These are phyloP conservation scores for Athrips mouffetella DNA, from an alignment of 2,888 invertebrate species.

Conservation along the genomic window DNA sequence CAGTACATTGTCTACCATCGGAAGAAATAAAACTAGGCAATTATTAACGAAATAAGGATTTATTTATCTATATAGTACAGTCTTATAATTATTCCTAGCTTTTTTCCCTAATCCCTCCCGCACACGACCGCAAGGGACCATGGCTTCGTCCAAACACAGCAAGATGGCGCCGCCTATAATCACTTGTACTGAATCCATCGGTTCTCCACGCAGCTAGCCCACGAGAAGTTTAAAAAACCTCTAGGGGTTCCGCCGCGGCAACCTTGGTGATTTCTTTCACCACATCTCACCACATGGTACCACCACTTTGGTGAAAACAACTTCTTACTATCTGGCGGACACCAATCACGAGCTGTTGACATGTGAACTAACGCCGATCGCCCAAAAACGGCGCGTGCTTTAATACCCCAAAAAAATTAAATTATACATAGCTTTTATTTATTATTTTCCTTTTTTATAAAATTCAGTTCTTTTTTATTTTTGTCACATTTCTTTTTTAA, in stretches of 20 bases:
- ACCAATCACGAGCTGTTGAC: too few relatives aligned
- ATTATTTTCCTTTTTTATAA: background rate
- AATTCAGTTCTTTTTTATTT: background rate
- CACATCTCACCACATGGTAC: background rate
- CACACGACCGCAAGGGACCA: background rate
- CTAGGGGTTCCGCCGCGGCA: conserved; percentile 3
- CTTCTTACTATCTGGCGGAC: background rate
- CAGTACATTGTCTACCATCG: too few relatives aligned
- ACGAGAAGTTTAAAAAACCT: background rate
- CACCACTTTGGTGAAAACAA: background rate
- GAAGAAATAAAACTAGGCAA: too few relatives aligned
- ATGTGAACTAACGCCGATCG: background rate
- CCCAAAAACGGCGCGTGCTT: background rate
- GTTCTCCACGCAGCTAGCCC: background rate
- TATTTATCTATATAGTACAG: too few relatives aligned
- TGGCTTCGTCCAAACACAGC: conserved; percentile 1
- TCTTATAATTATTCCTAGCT: too few relatives aligned
- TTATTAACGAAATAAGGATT: too few relatives aligned
- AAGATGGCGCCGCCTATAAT: background rate
- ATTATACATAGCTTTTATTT: background rate
- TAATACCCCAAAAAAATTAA: background rate
- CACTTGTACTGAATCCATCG: background rate
- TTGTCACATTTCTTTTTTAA: background rate
- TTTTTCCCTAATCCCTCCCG: too few relatives aligned
- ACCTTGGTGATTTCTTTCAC: background rate